phyloP scores from a whole-genome alignment of 2,113 vertebrate species.

The Calyptommatus sinebrachiatus region DNA sequence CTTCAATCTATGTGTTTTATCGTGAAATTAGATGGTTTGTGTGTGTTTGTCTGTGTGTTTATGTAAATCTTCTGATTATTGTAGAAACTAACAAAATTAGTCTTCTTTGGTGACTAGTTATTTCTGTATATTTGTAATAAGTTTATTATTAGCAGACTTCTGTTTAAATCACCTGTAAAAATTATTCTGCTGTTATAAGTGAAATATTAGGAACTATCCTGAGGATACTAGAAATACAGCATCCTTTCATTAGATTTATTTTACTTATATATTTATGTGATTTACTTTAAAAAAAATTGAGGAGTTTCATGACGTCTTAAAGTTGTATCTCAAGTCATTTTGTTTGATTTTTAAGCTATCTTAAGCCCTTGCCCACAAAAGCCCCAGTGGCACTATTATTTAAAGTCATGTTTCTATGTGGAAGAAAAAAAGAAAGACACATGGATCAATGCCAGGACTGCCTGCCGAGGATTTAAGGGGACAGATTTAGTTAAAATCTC shows the following conservation, averaged over 20 bases:
- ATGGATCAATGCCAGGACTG: constrained; percentile 20
- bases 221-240: background rate
- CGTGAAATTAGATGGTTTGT: background rate
- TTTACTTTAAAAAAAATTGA: no score
- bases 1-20: background rate
- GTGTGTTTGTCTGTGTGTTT: background rate
- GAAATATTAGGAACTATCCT: background rate
- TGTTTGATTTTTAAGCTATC: constrained; percentile 13
- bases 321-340: background rate
- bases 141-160: background rate
- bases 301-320: background rate
- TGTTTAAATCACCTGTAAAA: background rate
- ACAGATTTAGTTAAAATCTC: constrained; percentile 33
- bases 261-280: no score
- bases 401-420: constrained; percentile 28
- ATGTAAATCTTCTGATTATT: background rate
- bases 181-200: background rate
- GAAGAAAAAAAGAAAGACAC: constrained; percentile 18
- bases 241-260: background rate
- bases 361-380: constrained; percentile 5
- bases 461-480: constrained; percentile 22
- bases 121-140: background rate
- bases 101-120: background rate
- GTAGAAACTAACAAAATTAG: background rate
- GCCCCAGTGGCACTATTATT: constrained; percentile 24